Conservation (phyloP, 2,797 vertebrate genomes). For the Botia kubotai region DNA sequence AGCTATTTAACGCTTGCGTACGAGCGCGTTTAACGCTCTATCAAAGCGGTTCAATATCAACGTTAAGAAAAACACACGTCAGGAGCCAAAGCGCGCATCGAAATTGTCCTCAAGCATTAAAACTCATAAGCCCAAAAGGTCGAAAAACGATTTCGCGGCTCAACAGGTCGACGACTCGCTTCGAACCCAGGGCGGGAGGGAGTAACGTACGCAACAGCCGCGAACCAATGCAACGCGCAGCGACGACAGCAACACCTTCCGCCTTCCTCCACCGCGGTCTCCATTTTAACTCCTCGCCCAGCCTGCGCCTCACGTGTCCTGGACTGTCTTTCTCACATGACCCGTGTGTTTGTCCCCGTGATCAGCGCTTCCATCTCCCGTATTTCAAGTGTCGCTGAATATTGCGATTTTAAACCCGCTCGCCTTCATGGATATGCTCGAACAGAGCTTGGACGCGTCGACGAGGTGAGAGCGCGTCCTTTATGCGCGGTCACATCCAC, state of each 20-base stretch:
- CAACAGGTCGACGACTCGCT: not conserved
- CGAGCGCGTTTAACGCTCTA: not conserved
- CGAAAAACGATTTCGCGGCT: not conserved
- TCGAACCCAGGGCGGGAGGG: not conserved
- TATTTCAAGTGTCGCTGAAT: slow-evolving; percentile 76
- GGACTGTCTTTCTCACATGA: slow-evolving; percentile 91
- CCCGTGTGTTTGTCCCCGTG: slow-evolving; percentile 97
- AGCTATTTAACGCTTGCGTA: not conserved
- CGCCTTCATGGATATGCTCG: slow-evolving; percentile 89
- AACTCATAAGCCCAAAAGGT: not conserved
- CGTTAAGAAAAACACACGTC: slow-evolving; percentile 19
- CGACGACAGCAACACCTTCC: slow-evolving; percentile 42
- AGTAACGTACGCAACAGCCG: slow-evolving; percentile 6
- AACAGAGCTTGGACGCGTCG: slow-evolving; percentile 89
- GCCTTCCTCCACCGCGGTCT: slow-evolving; percentile 70
- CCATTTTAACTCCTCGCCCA: slow-evolving; percentile 80
- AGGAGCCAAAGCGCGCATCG: no score
- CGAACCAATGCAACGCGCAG: not conserved
- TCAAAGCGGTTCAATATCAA: slow-evolving; percentile 41
- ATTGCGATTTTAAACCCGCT: slow-evolving; percentile 69
- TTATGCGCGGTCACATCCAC: slow-evolving; percentile 61
- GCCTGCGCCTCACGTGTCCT: slow-evolving; percentile 86
- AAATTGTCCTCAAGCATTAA: not conserved
- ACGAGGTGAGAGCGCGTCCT: slow-evolving; percentile 82
- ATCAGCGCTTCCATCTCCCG: slow-evolving; percentile 85